Percentiles rank a stretch among this genome's conserved stretches.
These are phyloP conservation scores for Galerucella calmariensis DNA, from an alignment of 2,888 invertebrate species.

Conservation along the genomic window DNA sequence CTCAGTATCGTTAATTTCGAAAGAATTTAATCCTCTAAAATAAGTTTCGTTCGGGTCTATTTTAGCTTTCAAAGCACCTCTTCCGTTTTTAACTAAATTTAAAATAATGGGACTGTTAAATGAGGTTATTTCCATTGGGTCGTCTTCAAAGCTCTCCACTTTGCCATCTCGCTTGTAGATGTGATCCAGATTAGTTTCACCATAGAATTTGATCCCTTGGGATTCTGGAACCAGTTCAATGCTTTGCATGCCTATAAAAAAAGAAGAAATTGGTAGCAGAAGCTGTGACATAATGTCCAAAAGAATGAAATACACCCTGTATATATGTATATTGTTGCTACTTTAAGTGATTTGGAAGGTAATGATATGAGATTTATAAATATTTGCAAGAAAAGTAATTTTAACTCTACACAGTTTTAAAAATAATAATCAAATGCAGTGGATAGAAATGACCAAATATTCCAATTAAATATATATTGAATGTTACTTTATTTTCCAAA, in stretches of 20 bases:
- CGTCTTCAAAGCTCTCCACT: conserved; percentile 70
- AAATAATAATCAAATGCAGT: no score
- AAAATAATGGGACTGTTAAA: conserved; percentile 61
- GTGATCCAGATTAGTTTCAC: conserved; percentile 79
- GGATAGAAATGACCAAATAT: no score
- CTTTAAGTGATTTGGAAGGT: no score
- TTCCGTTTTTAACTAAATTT: conserved; percentile 61
- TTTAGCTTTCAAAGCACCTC: conserved; percentile 71
- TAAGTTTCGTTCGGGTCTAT: conserved; percentile 63
- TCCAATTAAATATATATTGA: no score
- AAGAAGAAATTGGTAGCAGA: not conserved
- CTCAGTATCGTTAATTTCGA: conserved; percentile 75
- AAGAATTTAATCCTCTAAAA: conserved; percentile 71
- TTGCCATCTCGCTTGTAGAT: conserved; percentile 80
- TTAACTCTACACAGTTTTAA: no score
- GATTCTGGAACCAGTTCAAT: conserved; percentile 82
- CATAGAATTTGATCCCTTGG: conserved; percentile 81
- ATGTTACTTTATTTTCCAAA: no score
- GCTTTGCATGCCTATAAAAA: conserved; percentile 74
- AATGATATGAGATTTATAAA: not conserved
- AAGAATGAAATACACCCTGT: not conserved
- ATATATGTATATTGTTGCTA: no score
- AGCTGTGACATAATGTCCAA: not conserved
- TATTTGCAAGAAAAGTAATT: not conserved
- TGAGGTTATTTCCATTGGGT: conserved; percentile 67